These are phyloP conservation scores for Plecturocebus donacophilus DNA, from an alignment of 2,113 vertebrate genomes.

Conservation along the genomic window DNA sequence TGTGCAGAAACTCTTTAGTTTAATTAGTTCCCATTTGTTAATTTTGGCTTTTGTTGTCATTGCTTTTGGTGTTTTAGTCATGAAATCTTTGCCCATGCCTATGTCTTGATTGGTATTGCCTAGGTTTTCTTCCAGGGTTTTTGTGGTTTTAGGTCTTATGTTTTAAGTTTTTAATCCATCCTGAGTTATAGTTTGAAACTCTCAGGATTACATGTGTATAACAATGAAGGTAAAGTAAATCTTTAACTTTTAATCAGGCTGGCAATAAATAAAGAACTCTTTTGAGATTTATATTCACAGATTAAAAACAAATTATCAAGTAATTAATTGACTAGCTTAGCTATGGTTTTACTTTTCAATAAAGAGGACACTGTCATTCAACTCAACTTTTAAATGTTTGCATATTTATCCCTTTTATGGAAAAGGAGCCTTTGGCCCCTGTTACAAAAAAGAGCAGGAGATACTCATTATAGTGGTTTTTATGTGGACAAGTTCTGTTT, in stretches of 20 bases:
- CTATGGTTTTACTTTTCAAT: not conserved
- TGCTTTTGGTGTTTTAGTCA: too few relatives aligned
- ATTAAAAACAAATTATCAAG: not conserved
- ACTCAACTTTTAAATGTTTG: not conserved
- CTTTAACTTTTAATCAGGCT: not conserved
- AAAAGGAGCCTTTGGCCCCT: not conserved
- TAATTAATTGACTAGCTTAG: not conserved
- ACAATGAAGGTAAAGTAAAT: not conserved
- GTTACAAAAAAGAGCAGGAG: not conserved
- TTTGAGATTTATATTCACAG: not conserved
- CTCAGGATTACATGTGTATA: not conserved
- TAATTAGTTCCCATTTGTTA: too few relatives aligned
- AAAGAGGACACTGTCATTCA: not conserved
- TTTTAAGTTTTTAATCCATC: too few relatives aligned
- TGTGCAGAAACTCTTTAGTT: too few relatives aligned
- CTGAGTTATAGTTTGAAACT: not conserved
- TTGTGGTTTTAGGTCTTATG: too few relatives aligned
- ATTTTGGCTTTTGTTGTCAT: too few relatives aligned
- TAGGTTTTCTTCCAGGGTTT: too few relatives aligned
- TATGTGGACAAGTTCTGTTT: not conserved
- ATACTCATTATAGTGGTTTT: conserved; percentile 44
- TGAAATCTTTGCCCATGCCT: too few relatives aligned
- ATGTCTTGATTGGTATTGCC: too few relatives aligned
- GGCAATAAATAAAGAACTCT: not conserved
- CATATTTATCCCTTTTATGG: not conserved